phyloP scores from a whole-genome alignment of 2,113 vertebrate genomes.

The Girardinichthys multiradiatus region DNA sequence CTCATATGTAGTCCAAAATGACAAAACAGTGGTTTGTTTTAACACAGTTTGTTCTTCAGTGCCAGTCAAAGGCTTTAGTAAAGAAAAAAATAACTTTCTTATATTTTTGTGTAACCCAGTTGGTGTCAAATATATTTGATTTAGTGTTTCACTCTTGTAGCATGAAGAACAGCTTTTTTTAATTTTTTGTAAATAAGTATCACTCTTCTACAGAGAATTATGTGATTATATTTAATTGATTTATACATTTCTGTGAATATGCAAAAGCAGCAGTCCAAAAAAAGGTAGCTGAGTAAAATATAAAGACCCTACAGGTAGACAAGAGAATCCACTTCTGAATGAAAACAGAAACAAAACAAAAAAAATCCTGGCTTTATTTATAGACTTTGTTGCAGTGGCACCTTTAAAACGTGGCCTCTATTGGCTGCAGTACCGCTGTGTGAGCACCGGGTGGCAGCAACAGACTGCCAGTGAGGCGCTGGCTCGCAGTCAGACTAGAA shows the following conservation, averaged over 20 bases:
- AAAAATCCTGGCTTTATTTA: not conserved
- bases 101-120: not conserved
- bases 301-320: too few relatives aligned
- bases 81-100: not conserved
- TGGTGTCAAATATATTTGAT: not conserved
- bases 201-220: too few relatives aligned
- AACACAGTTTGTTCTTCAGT: not conserved
- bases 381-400: not conserved
- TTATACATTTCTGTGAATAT: not conserved
- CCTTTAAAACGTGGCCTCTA: not conserved
- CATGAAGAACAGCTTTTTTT: not conserved
- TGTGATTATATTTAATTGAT: too few relatives aligned
- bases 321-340: not conserved
- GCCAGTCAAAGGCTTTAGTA: not conserved
- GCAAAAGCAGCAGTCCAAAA: too few relatives aligned
- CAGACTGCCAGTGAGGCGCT: constrained; percentile 20
- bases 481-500: constrained; percentile 8
- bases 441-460: constrained; percentile 64
- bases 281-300: too few relatives aligned
- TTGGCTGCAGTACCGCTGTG: constrained; percentile 4
- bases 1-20: not conserved
- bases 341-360: not conserved
- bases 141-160: not conserved
- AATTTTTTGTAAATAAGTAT: not conserved
- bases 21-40: not conserved